Conservation (phyloP, 2,113 vertebrate genomes). For the Nothoprocta perdicaria region DNA sequence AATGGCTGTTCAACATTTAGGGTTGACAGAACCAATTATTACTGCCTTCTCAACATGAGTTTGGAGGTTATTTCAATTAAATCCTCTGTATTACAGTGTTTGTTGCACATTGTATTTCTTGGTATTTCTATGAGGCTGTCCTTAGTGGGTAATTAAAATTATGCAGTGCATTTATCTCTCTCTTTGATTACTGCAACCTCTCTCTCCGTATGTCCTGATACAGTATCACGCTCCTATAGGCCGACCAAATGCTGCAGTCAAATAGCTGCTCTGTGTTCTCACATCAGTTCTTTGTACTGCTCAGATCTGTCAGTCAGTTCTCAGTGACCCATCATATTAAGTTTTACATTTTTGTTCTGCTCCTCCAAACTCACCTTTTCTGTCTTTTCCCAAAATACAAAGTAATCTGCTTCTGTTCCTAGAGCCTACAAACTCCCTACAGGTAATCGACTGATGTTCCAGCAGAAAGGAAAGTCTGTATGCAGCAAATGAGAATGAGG, state of each 20-base stretch:
- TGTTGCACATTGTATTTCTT: slow-evolving; percentile 6
- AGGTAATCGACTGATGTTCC: background rate
- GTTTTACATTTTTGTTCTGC: background rate
- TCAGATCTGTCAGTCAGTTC: background rate
- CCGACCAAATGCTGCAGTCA: background rate
- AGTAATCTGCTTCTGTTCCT: background rate
- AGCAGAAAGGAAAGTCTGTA: background rate
- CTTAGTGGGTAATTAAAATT: slow-evolving; percentile 37
- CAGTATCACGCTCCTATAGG: background rate
- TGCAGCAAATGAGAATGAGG: background rate
- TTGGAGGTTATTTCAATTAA: slow-evolving; percentile 58
- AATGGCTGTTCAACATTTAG: slow-evolving; percentile 45
- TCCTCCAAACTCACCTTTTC: background rate
- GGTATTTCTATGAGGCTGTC: slow-evolving; percentile 11
- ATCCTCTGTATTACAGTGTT: background rate
- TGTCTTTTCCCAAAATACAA: background rate
- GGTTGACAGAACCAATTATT: slow-evolving; percentile 48
- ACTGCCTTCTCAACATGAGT: slow-evolving; percentile 5
- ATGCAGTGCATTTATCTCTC: slow-evolving; percentile 23
- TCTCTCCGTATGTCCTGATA: background rate
- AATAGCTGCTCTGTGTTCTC: background rate
- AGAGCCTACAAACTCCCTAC: background rate
- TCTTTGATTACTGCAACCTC: background rate
- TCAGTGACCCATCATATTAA: background rate
- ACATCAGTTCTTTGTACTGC: background rate